Conservation (phyloP, 2,888 invertebrate species). For the Fragum whitleyi region DNA sequence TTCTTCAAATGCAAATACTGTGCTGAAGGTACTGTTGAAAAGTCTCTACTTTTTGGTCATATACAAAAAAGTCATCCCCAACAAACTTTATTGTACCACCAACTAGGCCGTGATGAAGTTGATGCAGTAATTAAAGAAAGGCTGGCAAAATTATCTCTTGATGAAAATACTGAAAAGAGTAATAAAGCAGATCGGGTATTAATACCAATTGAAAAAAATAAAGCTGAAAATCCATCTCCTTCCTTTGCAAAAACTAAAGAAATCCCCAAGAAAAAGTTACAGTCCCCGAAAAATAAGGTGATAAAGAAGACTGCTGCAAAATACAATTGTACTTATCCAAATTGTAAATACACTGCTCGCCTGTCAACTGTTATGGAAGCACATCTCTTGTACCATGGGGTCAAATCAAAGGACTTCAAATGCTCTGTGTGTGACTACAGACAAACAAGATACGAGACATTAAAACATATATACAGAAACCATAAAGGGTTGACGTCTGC, state of each 20-base stretch:
- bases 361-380: slow-evolving; percentile 23
- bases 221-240: no score
- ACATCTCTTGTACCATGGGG: slow-evolving; percentile 55
- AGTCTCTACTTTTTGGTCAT: slow-evolving; percentile 62
- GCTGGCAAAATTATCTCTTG: slow-evolving; percentile 10
- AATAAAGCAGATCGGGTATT: no score
- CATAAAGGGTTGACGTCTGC: slow-evolving; percentile 2
- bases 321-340: slow-evolving; percentile 55
- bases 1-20: slow-evolving; percentile 79
- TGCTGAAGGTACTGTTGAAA: slow-evolving; percentile 70
- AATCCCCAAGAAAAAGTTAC: neutral
- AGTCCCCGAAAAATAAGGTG: neutral
- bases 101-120: slow-evolving; percentile 29
- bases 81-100: slow-evolving; percentile 38
- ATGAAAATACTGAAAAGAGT: neutral
- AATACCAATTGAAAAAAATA: no score
- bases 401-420: slow-evolving; percentile 44
- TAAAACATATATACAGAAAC: slow-evolving; percentile 50
- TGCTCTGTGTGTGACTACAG: slow-evolving; percentile 64
- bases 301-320: neutral
- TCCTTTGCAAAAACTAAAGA: no score
- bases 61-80: slow-evolving; percentile 67
- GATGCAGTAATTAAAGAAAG: slow-evolving; percentile 46
- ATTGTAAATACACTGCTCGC: slow-evolving; percentile 68
- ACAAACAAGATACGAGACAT: slow-evolving; percentile 37